Evolutionary conservation across 2,888 invertebrate species (phyloP), one percentile per base, ranked within the genome.

Genomic region (Baccha elongata): DNA sequence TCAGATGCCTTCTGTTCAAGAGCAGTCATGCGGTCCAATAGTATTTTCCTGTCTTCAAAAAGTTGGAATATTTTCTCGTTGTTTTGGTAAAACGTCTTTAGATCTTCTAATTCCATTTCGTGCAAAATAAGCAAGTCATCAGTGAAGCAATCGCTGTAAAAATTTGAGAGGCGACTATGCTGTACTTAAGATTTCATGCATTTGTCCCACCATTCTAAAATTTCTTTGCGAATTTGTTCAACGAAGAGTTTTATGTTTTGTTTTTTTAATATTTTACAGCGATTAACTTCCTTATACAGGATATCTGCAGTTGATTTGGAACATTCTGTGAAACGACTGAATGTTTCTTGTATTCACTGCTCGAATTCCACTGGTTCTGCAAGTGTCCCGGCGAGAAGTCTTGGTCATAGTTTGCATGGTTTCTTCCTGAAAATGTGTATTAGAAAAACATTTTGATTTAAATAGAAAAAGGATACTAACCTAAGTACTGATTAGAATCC

Each of bases 111-210:
- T 89, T 98, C 96, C 50, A 94, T 88, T 88, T 98, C 97, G 87
- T 97, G 97, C 17, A 95, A 88, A 0, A 94, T 93, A 8, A 98
- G 91, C 0, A 97, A 91, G 89, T 96, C 96, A 87, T 98, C 97
- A 0, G 94, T 95, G 88, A 93, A 97, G 46, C 93, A 93, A 44
- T 95, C 94, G 86, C 93, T 93, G 86, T 92, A 91, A 87, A 93
- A 94, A 83, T 94, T 93, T 0, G 92, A 89, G 87, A 95, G 96
- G 74, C 92, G 91, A 15, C 92, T 92, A 6, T 93, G 92, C 85
- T 95, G 93, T 0, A 90, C 88, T 37, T 92, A 92, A 0, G 94
- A 93, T 87, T 94, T 95, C 89, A 95, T 94, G 60, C 96, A 94
- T 83, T 93, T 93, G 71, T 96, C 93, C 97, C 97, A 98, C 91